Conservation (phyloP, 2,888 invertebrate species). For the Tachina grossa region DNA sequence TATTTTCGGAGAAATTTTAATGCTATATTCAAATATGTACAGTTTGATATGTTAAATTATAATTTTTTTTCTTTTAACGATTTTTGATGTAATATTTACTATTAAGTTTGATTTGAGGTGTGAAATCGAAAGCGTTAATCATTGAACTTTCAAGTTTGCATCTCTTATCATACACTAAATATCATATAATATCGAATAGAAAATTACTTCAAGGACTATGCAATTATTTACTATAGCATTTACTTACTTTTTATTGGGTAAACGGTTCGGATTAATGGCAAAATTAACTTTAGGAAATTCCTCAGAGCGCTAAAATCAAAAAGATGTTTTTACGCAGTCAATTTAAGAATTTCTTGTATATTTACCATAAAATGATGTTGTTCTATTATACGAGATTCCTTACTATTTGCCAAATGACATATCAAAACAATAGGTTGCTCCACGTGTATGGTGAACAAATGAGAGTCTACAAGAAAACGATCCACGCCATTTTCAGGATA, state of each 20-base stretch:
- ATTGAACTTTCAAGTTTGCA: no score
- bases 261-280: conserved; percentile 75
- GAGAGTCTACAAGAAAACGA: conserved; percentile 78
- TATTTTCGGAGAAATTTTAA: no score
- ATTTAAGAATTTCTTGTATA: not conserved
- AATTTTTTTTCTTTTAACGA: no score
- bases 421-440: conserved; percentile 80
- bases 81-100: no score
- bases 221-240: not conserved
- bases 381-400: conserved; percentile 75
- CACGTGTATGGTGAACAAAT: conserved; percentile 77
- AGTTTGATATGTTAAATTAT: no score
- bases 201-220: not conserved
- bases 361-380: conserved; percentile 80
- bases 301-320: conserved; percentile 72
- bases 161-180: not conserved
- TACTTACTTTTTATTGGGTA: conserved; percentile 71
- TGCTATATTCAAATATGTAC: no score
- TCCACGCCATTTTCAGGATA: conserved; percentile 71
- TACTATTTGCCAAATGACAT: conserved; percentile 72
- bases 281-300: conserved; percentile 76
- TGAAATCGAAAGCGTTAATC: no score
- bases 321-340: not conserved
- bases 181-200: not conserved
- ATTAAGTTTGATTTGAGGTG: no score